Evolutionary conservation across 1,140 invertebrate species (phyloP), one percentile per base, ranked within the genome.

Genomic region (Zophobas atratus): DNA sequence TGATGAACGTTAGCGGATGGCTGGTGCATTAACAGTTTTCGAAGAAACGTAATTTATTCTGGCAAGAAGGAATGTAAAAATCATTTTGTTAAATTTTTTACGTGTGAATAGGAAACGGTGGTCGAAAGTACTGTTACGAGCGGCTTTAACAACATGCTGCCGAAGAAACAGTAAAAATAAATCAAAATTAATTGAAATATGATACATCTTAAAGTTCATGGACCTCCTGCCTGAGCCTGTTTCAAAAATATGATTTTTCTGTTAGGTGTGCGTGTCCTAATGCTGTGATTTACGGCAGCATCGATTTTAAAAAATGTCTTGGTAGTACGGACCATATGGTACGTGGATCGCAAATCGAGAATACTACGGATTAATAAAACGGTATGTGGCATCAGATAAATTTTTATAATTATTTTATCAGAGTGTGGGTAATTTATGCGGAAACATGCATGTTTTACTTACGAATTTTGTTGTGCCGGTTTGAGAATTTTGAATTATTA

Each of bases 111-210:
- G 36, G 34, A 60, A 39, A 36, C 34, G 56, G 38, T n/a, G 33
- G 20, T 20, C 56, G 56, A 60, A 60, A 60, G 56, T 60, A 60
- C 56, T 35, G 56, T 60, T 60, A 60, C 36, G 33, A 33, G 55
- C 34, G 55, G 55, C 43, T 8, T 46, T 46, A 46, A 46, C 20
- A 46, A 46, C 43, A 4, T 3, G 43, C 56, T 8, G 56, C 35
- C 38, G 56, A 35, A 36, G 56, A 60, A 39, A 60, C 56, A 46
- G 3, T 1, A 35, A 60, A 60, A 60, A 60, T 60, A 60, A 60
- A 60, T 60, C 56, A 60, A 60, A 60, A 60, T 39, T 60, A 60
- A 60, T 60, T 60, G 56, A 60, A 60, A 60, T 60, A 60, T 35
- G 56, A 60, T 60, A 60, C 8, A 8, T 39, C 2, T 36, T 60